A percentile compares a stretch with the other conserved stretches of the same genome.
Conservation (phyloP, 1,140 invertebrate genomes). For the Acromyrmex charruanus region DNA sequence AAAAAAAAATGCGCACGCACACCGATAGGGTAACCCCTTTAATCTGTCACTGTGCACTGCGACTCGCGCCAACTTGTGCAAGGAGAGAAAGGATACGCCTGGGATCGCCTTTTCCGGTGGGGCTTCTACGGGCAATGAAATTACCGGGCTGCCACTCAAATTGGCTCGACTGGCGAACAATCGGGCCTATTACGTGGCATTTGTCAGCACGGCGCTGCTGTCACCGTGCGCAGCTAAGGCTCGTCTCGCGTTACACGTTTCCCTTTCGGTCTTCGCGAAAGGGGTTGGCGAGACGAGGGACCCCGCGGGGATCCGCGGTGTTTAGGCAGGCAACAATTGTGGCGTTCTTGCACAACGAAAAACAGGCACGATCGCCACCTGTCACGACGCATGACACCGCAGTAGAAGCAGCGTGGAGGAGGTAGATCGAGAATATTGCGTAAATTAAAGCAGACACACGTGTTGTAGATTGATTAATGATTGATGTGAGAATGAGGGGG, state of each 20-base stretch:
- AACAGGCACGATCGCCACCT: slow-evolving; percentile 66
- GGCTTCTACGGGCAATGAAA: slow-evolving; percentile 78
- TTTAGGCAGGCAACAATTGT: slow-evolving; percentile 75
- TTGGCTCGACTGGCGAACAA: slow-evolving; percentile 85
- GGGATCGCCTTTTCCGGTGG: slow-evolving; percentile 82
- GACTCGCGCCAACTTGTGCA: slow-evolving; percentile 41
- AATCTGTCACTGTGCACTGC: slow-evolving; percentile 58
- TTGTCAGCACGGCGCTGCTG: slow-evolving; percentile 80
- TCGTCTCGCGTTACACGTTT: slow-evolving; percentile 77
- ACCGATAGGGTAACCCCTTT: slow-evolving; percentile 44
- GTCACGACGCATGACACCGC: slow-evolving; percentile 52
- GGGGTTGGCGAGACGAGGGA: slow-evolving; percentile 68
- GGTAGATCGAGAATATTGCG: slow-evolving; percentile 42
- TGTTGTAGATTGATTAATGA: slow-evolving; percentile 62
- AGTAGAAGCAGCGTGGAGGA: slow-evolving; percentile 38
- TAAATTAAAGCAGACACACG: slow-evolving; percentile 54
- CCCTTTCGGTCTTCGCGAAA: slow-evolving; percentile 57
- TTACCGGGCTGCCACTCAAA: slow-evolving; percentile 85
- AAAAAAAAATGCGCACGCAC: slow-evolving; percentile 41
- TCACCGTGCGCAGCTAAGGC: slow-evolving; percentile 55
- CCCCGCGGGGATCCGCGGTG: slow-evolving; percentile 76
- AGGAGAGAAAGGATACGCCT: slow-evolving; percentile 64
- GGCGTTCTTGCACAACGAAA: slow-evolving; percentile 64
- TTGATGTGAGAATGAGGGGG: slow-evolving; percentile 53
- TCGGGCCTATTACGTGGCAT: slow-evolving; percentile 86